These are phyloP conservation scores for Argynnis bischoffii DNA, from an alignment of 2,888 invertebrate species.

Conservation along the genomic window DNA sequence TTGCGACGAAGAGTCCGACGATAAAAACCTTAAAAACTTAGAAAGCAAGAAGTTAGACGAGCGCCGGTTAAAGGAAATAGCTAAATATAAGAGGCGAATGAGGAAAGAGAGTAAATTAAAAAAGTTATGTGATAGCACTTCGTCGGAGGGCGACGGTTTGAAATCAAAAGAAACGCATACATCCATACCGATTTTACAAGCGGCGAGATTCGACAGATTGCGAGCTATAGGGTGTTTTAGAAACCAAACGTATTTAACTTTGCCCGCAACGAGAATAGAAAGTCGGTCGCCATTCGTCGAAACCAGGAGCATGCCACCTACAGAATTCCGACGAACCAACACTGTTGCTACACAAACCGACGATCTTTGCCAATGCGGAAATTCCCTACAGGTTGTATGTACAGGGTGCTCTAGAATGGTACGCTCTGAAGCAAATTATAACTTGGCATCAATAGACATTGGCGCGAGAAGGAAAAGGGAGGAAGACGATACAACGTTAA, in stretches of 20 bases:
- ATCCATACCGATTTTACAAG: constrained; percentile 77
- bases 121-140: constrained; percentile 70
- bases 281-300: constrained; percentile 67
- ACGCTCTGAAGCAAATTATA: constrained; percentile 68
- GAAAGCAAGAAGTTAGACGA: constrained; percentile 69
- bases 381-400: constrained; percentile 54
- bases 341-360: constrained; percentile 73
- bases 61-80: constrained; percentile 70
- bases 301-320: constrained; percentile 53
- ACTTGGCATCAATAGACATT: constrained; percentile 58
- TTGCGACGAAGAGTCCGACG: constrained; percentile 87
- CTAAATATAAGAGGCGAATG: constrained; percentile 72
- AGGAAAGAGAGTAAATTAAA: constrained; percentile 72
- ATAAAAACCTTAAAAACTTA: constrained; percentile 51
- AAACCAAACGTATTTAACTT: constrained; percentile 72
- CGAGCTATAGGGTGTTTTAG: constrained; percentile 75
- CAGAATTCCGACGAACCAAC: constrained; percentile 64
- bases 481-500: constrained; percentile 60
- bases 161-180: constrained; percentile 64
- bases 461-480: constrained; percentile 59
- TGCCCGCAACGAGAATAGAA: constrained; percentile 70
- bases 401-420: constrained; percentile 62
- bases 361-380: constrained; percentile 68
- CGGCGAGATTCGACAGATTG: constrained; percentile 73
- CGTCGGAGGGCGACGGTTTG: constrained; percentile 67